Evolutionary conservation across 2,797 vertebrate species (phyloP), one percentile per base, ranked within the genome.

Genomic region (Urosaurus nigricauda): DNA sequence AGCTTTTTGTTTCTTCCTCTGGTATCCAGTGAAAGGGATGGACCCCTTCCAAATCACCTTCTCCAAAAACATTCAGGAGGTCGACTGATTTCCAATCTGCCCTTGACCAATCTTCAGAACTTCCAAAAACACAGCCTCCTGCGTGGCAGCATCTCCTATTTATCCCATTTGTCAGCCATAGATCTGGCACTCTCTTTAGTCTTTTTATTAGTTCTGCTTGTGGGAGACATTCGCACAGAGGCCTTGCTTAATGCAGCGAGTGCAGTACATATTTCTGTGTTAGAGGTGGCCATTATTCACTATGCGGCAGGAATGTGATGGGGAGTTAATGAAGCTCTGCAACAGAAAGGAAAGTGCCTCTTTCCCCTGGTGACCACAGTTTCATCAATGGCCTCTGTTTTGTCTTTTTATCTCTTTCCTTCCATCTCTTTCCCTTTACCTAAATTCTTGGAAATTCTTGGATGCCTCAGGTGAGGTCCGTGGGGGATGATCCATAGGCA

Each of bases 161-260:
- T 84, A 81, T 94, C 91, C 90, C 92, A 88, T 94, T 95, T 89
- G 90, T 95, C 95, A 95, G 89, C 88, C 47, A 90, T 2, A 63
- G 88, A 90, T 71, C 91, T 77, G 85, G 89, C 93, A 91, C 88
- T 29, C 93, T 95, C 93, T 96, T 94, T 83, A 93, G 91, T 93
- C 92, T 79, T 94, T 95, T 94, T 94, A 95, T 95, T 95, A 94
- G 90, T 95, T 94, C 94, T 94, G 95, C 94, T 95, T 87, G 88
- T 82, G 90, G 91, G 85, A 94, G 92, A 93, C 91, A 94, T 90
- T 92, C 92, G 88, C 89, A 93, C 1, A 82, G 84, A 93, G 93
- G 88, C 94, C 90, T 51, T 32, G 89, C 88, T 93, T 93, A 94
- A 94, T 91, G 91, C 94, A 85, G 92, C 81, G 90, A 92, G 92